Evolutionary conservation across 2,888 invertebrate species (phyloP).

Genomic region (Fragum sueziense): DNA sequence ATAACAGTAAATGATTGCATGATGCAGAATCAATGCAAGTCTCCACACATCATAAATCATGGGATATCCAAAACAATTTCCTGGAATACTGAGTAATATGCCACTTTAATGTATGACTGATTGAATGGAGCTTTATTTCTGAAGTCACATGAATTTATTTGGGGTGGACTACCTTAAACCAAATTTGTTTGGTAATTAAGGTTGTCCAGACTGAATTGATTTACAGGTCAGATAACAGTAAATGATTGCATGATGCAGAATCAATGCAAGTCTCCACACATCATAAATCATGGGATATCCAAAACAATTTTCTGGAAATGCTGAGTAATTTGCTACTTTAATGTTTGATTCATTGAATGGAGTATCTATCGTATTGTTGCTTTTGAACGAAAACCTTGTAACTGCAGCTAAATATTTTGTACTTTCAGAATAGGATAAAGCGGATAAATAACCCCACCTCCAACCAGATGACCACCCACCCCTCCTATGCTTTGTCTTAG

Average conservation of each 20-base stretch:
- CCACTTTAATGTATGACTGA: no score
- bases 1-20: neutral
- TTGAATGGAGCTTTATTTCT: no score
- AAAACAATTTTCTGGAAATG: no score
- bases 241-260: constrained; percentile 7
- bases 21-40: constrained; percentile 11
- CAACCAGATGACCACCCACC: neutral
- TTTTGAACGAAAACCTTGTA: no score
- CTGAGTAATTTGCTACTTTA: no score
- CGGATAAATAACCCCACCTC: neutral
- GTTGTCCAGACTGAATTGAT: constrained; percentile 5
- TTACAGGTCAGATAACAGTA: neutral
- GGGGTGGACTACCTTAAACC: neutral
- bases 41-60: neutral
- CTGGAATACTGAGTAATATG: no score
- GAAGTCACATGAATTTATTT: no score
- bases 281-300: neutral
- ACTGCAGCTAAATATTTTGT: neutral
- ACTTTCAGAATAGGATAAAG: neutral
- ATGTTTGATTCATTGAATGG: no score
- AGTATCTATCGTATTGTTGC: no score
- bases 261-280: neutral
- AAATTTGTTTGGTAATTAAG: neutral
- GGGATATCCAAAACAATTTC: neutral
- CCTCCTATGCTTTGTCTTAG: no score